Evolutionary conservation across 2,888 invertebrate species (phyloP).

Genomic region (Diploptera punctata): DNA sequence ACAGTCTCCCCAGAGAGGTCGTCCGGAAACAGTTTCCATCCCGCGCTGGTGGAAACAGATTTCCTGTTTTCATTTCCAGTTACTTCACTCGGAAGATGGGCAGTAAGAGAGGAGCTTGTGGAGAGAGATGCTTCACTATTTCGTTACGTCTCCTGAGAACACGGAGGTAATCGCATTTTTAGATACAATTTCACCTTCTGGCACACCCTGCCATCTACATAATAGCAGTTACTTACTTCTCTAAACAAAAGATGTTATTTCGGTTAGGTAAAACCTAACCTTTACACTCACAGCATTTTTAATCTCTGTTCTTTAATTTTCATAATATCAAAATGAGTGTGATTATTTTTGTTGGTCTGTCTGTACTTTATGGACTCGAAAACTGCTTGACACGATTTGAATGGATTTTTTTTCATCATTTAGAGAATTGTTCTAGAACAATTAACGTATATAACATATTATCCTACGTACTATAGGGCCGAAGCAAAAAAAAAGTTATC

Average conservation of each 20-base stretch:
- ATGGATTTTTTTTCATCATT: no score
- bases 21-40: neutral
- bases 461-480: no score
- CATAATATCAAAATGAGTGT: no score
- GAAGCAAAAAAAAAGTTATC: no score
- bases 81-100: neutral
- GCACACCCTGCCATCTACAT: neutral
- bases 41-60: neutral
- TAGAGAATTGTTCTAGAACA: no score
- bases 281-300: no score
- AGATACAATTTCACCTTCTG: neutral
- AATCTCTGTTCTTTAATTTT: no score
- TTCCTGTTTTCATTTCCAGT: slow-evolving; percentile 13
- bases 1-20: neutral
- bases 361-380: no score
- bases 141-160: neutral
- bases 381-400: no score
- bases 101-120: neutral
- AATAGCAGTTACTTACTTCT: neutral
- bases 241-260: neutral
- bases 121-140: neutral
- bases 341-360: no score
- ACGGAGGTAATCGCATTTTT: neutral
- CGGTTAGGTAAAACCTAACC: no score
- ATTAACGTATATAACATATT: no score